A percentile compares a stretch with the other conserved stretches of the same genome.
Conservation (phyloP, 1,140 invertebrate genomes). For the Drosophila carrolli region DNA sequence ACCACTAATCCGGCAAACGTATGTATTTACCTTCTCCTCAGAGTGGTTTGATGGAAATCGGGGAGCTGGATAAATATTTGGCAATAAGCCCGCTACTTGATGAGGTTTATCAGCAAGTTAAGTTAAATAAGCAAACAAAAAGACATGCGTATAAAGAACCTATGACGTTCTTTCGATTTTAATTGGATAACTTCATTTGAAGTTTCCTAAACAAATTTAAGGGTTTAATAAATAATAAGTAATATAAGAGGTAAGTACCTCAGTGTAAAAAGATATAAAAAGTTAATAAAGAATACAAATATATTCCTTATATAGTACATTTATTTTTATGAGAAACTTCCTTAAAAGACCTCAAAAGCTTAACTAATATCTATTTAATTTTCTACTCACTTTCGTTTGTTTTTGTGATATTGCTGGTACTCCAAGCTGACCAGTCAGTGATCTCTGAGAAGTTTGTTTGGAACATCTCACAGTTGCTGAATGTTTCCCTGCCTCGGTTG, state of each 20-base stretch:
- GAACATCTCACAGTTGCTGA: constrained; percentile 83
- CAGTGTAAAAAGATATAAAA: no score
- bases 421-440: constrained; percentile 68
- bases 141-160: no score
- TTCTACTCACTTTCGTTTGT: constrained; percentile 60
- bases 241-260: no score
- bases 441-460: constrained; percentile 75
- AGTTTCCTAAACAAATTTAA: no score
- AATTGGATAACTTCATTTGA: neutral
- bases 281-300: no score
- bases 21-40: constrained; percentile 21
- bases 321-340: neutral
- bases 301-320: no score
- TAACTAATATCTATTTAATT: no score
- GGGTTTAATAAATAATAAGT: neutral
- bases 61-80: constrained; percentile 15
- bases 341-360: no score
- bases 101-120: constrained; percentile 10
- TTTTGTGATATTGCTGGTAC: constrained; percentile 50
- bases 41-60: constrained; percentile 12
- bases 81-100: constrained; percentile 8
- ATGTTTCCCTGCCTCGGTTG: constrained; percentile 68
- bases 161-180: neutral
- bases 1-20: constrained; percentile 37
- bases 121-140: constrained; percentile 6